phyloP scores from a whole-genome alignment of 2,888 invertebrate genomes.

The Chirona hameri region DNA sequence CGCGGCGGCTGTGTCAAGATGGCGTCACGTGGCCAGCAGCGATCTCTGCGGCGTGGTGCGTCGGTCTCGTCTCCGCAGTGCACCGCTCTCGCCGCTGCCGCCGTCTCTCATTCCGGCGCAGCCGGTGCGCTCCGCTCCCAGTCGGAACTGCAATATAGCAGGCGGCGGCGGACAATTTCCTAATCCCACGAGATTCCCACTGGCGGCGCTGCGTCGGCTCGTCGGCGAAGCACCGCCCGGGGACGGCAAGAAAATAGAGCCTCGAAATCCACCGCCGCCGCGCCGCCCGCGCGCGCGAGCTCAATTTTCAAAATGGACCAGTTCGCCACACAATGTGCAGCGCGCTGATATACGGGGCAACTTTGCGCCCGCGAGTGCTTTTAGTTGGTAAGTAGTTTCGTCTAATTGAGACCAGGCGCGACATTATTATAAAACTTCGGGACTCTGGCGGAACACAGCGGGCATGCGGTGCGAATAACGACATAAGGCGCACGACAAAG shows the following conservation, averaged over 20 bases:
- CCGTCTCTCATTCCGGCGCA: neutral
- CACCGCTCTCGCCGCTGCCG: neutral
- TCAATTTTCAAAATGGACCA: slow-evolving; percentile 27
- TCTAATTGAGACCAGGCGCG: slow-evolving; percentile 11
- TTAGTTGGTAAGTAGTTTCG: slow-evolving; percentile 28
- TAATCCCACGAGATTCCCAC: slow-evolving; percentile 6
- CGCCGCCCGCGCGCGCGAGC: neutral
- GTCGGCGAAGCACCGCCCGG: neutral
- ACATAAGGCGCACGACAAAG: neutral
- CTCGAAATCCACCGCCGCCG: neutral
- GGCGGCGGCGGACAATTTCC: slow-evolving; percentile 25
- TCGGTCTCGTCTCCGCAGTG: too few species aligned
- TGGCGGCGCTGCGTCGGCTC: neutral
- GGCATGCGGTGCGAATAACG: neutral
- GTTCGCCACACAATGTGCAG: slow-evolving; percentile 9
- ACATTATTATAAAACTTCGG: slow-evolving; percentile 10
- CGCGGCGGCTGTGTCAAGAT: neutral
- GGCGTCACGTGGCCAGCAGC: neutral
- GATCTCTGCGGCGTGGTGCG: too few species aligned
- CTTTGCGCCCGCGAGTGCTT: neutral
- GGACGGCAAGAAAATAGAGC: slow-evolving; percentile 24
- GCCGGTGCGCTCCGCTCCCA: neutral
- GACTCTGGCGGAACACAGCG: neutral
- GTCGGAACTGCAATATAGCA: neutral
- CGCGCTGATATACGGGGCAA: slow-evolving; percentile 5